A percentile compares a stretch with the other conserved stretches of the same genome.
Evolutionary conservation across 1,140 invertebrate species (phyloP).

Genomic region (Drosophila erecta): DNA sequence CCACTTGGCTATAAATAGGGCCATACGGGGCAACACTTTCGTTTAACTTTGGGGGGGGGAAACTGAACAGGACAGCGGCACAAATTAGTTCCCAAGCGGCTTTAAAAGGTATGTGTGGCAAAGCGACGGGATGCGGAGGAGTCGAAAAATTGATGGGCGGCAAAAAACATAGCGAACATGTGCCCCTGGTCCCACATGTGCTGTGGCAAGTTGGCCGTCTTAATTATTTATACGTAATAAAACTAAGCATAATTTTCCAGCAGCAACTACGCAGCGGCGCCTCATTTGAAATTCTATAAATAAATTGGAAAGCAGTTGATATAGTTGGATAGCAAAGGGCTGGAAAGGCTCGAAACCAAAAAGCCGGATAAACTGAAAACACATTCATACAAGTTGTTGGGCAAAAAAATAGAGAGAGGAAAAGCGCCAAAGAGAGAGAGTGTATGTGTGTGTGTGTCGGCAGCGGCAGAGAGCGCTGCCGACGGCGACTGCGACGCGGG

Average conservation of each 20-base stretch:
- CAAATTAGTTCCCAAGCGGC: conserved; percentile 56
- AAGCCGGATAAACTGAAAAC: conserved; percentile 66
- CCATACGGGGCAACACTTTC: conserved; percentile 45
- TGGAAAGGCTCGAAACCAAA: conserved; percentile 1
- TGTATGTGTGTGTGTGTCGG: not conserved
- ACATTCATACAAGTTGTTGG: conserved; percentile 82
- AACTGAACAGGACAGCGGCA: not conserved
- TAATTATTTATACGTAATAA: conserved; percentile 77
- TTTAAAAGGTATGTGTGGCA: not conserved
- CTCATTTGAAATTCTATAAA: conserved; percentile 80
- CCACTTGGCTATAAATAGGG: conserved; percentile 55
- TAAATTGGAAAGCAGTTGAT: conserved; percentile 77
- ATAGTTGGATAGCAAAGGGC: conserved; percentile 48
- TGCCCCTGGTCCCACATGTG: conserved; percentile 62
- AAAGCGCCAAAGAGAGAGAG: conserved; percentile 3
- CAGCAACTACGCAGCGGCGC: conserved; percentile 45
- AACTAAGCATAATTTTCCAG: conserved; percentile 70
- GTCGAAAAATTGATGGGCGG: not conserved
- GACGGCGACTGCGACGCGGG: conserved; percentile 17
- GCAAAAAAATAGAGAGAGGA: not conserved
- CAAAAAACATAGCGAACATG: conserved; percentile 23
- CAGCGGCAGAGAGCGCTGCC: conserved; percentile 11
- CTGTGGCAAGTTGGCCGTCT: conserved; percentile 38
- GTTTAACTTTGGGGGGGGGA: conserved; percentile 39
- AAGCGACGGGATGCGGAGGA: conserved; percentile 7